Conservation (phyloP, 2,113 vertebrate genomes). For the Leptosomus discolor region DNA sequence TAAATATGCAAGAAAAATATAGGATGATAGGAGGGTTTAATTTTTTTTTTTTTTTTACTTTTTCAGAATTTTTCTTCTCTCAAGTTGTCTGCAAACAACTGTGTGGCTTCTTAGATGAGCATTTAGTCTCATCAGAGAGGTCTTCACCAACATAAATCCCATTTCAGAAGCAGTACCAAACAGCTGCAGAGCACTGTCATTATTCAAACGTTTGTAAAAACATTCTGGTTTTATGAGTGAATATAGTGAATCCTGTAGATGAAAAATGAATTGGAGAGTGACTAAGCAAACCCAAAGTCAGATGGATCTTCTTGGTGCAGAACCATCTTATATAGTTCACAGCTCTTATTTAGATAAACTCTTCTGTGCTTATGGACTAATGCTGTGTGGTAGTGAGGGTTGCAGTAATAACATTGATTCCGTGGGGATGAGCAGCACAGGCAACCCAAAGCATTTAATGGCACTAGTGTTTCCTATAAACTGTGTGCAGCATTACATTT, state of each 20-base stretch:
- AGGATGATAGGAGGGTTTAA: not conserved
- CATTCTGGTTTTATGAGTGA: not conserved
- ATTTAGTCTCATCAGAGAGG: not conserved
- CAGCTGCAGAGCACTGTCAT: not conserved
- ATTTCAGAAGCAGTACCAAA: not conserved
- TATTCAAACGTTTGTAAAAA: not conserved
- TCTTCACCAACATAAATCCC: not conserved
- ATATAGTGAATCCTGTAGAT: not conserved
- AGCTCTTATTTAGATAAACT: not conserved
- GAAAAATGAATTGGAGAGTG: slow-evolving; percentile 2
- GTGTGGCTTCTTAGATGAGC: not conserved
- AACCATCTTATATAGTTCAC: not conserved
- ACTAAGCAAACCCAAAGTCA: slow-evolving; percentile 13
- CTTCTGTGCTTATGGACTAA: not conserved
- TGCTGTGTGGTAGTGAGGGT: not conserved
- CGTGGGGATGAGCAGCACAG: not conserved
- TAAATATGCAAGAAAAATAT: not conserved
- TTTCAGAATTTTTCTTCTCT: not conserved
- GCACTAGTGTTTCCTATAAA: slow-evolving; percentile 33
- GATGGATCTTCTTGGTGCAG: not conserved
- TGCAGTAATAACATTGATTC: not conserved
- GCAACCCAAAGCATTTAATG: slow-evolving; percentile 4
- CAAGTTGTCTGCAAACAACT: not conserved
- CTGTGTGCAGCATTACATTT: slow-evolving; percentile 22
- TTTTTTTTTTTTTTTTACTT: not conserved